A percentile compares a stretch with the other conserved stretches of the same genome.
These are phyloP conservation scores for Gymnoscelis rufifasciata DNA, from an alignment of 2,888 invertebrate genomes.

Conservation along the genomic window DNA sequence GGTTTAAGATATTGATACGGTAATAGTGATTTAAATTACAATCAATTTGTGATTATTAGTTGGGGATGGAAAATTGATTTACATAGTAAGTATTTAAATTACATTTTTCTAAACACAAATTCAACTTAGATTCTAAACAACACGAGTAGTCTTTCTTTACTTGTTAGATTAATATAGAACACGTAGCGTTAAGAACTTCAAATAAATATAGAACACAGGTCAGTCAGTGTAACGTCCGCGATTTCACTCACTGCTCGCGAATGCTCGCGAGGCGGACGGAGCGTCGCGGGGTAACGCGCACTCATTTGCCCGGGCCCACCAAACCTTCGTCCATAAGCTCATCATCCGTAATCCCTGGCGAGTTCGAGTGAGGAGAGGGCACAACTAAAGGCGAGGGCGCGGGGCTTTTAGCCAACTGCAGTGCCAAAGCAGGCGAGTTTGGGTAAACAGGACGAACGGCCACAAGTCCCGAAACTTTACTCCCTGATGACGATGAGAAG, in stretches of 20 bases:
- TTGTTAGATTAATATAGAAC: slow-evolving; percentile 6
- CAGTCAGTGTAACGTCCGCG: slow-evolving; percentile 15
- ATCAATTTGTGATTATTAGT: too few species aligned
- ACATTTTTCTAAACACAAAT: slow-evolving; percentile 32
- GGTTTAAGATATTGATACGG: slow-evolving; percentile 27
- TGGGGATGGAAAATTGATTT: too few species aligned
- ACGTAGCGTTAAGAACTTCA: slow-evolving; percentile 16
- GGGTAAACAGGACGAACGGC: slow-evolving; percentile 79
- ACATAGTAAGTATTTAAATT: too few species aligned
- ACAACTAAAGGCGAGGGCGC: slow-evolving; percentile 84
- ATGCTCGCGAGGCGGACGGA: slow-evolving; percentile 25
- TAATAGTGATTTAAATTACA: slow-evolving; percentile 4
- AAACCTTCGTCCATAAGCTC: slow-evolving; percentile 94
- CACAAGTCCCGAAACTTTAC: slow-evolving; percentile 74
- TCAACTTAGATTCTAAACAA: slow-evolving; percentile 18
- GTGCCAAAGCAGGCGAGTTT: slow-evolving; percentile 82
- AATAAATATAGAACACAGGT: slow-evolving; percentile 24
- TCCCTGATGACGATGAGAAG: slow-evolving; percentile 81
- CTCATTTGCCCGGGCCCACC: slow-evolving; percentile 86
- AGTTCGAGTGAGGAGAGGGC: slow-evolving; percentile 84
- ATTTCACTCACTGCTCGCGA: slow-evolving; percentile 20
- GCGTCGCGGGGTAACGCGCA: slow-evolving; percentile 25
- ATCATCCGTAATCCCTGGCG: slow-evolving; percentile 91
- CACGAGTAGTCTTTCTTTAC: slow-evolving; percentile 8
- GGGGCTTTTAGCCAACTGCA: slow-evolving; percentile 88